Evolutionary conservation across 2,113 vertebrate genomes (phyloP), one percentile per base, ranked within the genome.

Genomic region (Anoura caudifer): DNA sequence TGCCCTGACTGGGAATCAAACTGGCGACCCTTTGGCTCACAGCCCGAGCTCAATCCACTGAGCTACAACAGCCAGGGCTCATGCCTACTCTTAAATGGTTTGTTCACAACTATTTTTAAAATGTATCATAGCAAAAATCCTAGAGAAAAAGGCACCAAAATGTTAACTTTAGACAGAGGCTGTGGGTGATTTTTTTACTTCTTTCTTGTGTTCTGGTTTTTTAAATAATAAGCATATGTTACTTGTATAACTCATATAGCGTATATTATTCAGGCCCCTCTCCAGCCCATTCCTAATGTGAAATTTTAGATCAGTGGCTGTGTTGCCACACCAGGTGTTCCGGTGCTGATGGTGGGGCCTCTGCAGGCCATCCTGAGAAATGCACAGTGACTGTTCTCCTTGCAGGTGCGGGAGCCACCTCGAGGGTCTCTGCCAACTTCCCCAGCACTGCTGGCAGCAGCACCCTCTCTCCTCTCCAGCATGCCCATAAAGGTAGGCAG

Each of bases 401-500:
- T 94, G 36, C 98, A 99, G 99, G 99, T 97, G 98, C 98, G 33
- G 98, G 98, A 9, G 98, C 97, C 73, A 97, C 93, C 24, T 97
- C 97, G 1, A 98, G 98, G 56, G 96, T 97, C 52, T 97, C 98
- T 36, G 98, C 98, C 82, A 99, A 98, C 94, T 98, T 98, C 80
- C 96, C 97, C 8, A 98, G 98, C 70, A 98, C 98, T 7, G 98
- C 98, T 4, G 99, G 99, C 59, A 98, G 98, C 69, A 99, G 99
- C 98, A 99, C 99, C 19, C 99, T 99, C 28, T 98, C 99, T 0
- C 98, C 99, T 19, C 99, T 99, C 94, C 99, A 99, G 95, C 99
- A 99, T 1, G 98, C 98, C 90, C 98, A 99, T 79, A 99, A 99
- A 99, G 99, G 99, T 99, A 56, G 54, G 59, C 56, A 70, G 50